Evolutionary conservation across 2,888 invertebrate genomes (phyloP).

Genomic region (Actias luna): DNA sequence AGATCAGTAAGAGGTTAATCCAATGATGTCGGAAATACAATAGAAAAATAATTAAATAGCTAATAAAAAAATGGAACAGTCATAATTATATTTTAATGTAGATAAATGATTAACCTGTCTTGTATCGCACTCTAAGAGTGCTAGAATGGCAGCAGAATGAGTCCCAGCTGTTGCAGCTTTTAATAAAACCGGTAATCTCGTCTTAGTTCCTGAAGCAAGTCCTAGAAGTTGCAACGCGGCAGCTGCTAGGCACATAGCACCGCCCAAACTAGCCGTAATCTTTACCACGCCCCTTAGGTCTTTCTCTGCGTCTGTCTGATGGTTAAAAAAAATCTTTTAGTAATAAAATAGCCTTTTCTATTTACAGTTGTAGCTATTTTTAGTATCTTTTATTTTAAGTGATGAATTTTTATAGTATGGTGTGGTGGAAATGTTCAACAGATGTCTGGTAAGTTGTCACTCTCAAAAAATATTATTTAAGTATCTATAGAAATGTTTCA

Average conservation of each 20-base stretch:
- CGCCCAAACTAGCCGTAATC: conserved; percentile 65
- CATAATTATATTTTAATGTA: no score
- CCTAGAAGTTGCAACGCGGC: conserved; percentile 64
- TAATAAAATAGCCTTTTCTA: background rate
- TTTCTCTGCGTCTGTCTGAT: conserved; percentile 66
- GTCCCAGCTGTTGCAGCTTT: conserved; percentile 67
- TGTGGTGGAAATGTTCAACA: no score
- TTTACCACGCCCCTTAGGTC: conserved; percentile 66
- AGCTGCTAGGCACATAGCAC: conserved; percentile 66
- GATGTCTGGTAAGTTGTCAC: no score
- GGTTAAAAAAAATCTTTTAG: background rate
- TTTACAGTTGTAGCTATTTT: background rate
- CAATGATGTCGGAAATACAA: no score
- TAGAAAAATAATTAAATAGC: no score
- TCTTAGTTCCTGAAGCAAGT: conserved; percentile 49
- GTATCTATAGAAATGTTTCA: no score
- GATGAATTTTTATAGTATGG: no score
- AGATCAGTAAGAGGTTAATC: no score
- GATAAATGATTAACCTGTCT: conserved; percentile 50
- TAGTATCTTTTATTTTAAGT: no score
- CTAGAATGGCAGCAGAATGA: conserved; percentile 64
- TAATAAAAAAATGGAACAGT: no score
- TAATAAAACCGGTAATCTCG: conserved; percentile 55
- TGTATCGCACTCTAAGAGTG: conserved; percentile 64
- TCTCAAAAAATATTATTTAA: no score